Evolutionary conservation across 2,797 vertebrate genomes (phyloP).

Genomic region (Eulemur albifrons): DNA sequence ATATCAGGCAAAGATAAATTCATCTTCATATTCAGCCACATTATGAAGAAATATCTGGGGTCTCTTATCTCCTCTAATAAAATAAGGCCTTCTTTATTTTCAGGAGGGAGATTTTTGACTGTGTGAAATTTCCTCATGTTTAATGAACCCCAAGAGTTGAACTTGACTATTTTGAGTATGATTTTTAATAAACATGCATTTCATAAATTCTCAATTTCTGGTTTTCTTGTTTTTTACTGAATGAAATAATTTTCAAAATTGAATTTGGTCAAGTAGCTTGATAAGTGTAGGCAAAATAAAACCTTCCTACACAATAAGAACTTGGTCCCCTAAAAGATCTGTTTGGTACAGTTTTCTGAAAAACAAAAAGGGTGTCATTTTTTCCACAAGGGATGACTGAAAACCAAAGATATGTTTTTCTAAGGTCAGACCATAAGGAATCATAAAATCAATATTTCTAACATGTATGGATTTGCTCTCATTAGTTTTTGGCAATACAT

Average conservation of each 20-base stretch:
- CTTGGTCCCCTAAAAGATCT: not conserved
- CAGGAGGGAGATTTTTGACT: not conserved
- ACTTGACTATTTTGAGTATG: not conserved
- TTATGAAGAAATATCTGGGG: not conserved
- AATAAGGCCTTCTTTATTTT: not conserved
- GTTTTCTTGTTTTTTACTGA: not conserved
- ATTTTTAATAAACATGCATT: slow-evolving; percentile 13
- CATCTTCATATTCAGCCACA: not conserved
- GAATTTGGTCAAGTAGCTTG: slow-evolving; percentile 9
- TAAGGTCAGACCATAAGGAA: slow-evolving; percentile 58
- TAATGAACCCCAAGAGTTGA: not conserved
- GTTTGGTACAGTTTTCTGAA: not conserved
- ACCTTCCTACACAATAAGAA: not conserved
- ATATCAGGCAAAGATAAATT: slow-evolving; percentile 23
- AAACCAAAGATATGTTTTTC: slow-evolving; percentile 41
- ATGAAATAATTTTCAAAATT: slow-evolving; percentile 30
- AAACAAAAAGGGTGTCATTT: slow-evolving; percentile 22
- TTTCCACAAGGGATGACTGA: slow-evolving; percentile 34
- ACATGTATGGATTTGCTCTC: slow-evolving; percentile 67
- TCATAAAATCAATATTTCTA: slow-evolving; percentile 67
- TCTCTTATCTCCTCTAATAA: slow-evolving; percentile 8
- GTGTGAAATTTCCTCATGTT: not conserved
- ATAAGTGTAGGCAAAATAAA: slow-evolving; percentile 18
- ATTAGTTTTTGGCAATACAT: slow-evolving; percentile 62
- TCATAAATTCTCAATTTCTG: slow-evolving; percentile 12